Percentiles rank a stretch among this genome's conserved stretches.
Evolutionary conservation across 2,113 vertebrate genomes (phyloP).

Genomic region (human (Homo sapiens)): GRCh38 chr15:65720001-65720500

Average conservation of each 20-base stretch:
- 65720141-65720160: not conserved
- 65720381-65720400: not conserved
- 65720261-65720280: not conserved
- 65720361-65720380: not conserved
- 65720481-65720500: too few relatives aligned
- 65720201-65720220: not conserved
- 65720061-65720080: conserved; percentile 18
- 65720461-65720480: too few relatives aligned
- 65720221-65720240: not conserved
- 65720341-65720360: not conserved
- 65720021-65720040: not conserved
- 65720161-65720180: not conserved
- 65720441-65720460: too few relatives aligned
- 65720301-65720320: conserved; percentile 21
- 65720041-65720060: not conserved
- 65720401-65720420: not conserved
- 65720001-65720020: not conserved
- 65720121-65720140: not conserved
- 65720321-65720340: not conserved
- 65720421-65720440: too few relatives aligned
- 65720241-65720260: not conserved
- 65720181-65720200: not conserved
- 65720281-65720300: not conserved
- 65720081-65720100: not conserved
- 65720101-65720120: not conserved